phyloP scores from a whole-genome alignment of 2,113 vertebrate genomes.

The Prunella himalayana region DNA sequence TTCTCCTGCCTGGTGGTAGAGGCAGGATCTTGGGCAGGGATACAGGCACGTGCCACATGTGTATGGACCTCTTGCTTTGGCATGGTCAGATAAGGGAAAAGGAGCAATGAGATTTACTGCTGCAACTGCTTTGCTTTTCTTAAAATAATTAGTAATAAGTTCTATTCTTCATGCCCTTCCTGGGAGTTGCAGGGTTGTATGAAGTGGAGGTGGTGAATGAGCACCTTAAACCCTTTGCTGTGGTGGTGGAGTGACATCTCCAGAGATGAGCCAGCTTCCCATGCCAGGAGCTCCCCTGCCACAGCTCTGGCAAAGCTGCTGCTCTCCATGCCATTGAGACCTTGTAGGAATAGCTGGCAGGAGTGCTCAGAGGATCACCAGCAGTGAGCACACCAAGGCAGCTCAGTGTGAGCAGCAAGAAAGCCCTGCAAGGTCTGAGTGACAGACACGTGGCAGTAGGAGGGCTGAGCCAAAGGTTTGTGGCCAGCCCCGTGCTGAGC shows the following conservation, averaged over 20 bases:
- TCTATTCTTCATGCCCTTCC: neutral
- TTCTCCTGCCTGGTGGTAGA: neutral
- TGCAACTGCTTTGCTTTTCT: neutral
- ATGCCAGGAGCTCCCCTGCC: neutral
- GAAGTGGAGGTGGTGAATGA: neutral
- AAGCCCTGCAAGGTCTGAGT: neutral
- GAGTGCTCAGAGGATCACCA: neutral
- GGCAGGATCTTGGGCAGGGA: neutral
- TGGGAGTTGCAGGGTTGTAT: neutral
- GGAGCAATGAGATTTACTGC: neutral
- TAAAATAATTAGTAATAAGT: neutral
- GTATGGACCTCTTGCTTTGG: accelerated
- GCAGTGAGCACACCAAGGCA: neutral
- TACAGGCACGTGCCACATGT: accelerated
- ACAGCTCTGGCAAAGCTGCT: neutral
- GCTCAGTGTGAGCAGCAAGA: neutral
- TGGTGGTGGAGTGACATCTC: accelerated
- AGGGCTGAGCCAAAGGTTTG: neutral
- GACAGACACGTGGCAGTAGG: accelerated
- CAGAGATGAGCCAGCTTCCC: accelerated
- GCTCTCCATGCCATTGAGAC: neutral
- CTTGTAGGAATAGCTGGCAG: neutral
- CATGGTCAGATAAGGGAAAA: neutral
- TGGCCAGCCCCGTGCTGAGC: neutral
- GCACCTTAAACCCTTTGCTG: neutral